Conservation (phyloP, 1,140 invertebrate species). For the Popillia japonica region DNA sequence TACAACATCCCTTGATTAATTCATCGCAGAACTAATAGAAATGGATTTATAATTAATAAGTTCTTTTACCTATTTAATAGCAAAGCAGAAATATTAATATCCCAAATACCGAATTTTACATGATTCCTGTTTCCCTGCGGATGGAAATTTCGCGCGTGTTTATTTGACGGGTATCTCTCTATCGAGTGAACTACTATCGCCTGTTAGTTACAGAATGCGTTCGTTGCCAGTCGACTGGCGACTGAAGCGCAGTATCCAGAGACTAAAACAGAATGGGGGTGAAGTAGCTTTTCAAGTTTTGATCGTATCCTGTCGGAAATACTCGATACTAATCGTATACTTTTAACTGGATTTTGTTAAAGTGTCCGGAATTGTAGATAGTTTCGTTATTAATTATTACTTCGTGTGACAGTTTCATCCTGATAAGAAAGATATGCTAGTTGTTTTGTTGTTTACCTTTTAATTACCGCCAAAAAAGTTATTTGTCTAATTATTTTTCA, state of each 20-base stretch:
- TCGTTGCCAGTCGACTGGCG: conserved; percentile 17
- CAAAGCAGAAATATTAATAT: background rate
- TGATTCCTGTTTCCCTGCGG: background rate
- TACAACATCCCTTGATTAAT: conserved; percentile 9
- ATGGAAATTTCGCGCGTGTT: conserved; percentile 13
- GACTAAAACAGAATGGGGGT: conserved; percentile 24
- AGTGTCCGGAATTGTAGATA: background rate
- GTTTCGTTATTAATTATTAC: background rate
- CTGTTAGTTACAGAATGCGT: background rate
- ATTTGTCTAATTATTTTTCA: no score
- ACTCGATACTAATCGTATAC: background rate
- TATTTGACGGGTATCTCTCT: conserved; percentile 1
- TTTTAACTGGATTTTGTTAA: background rate
- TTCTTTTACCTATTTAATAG: background rate
- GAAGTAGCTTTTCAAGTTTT: conserved; percentile 31
- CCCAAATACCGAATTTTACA: background rate
- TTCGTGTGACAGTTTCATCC: background rate
- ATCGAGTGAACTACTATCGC: background rate
- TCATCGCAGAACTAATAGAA: conserved; percentile 2
- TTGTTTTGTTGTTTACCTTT: no score
- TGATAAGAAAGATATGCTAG: background rate
- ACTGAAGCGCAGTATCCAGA: conserved; percentile 6
- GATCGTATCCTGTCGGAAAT: conserved; percentile 31
- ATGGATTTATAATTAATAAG: background rate
- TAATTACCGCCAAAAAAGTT: no score